phyloP scores from a whole-genome alignment of 2,113 vertebrate genomes.

The Rhinolophus ferrumequinum region DNA sequence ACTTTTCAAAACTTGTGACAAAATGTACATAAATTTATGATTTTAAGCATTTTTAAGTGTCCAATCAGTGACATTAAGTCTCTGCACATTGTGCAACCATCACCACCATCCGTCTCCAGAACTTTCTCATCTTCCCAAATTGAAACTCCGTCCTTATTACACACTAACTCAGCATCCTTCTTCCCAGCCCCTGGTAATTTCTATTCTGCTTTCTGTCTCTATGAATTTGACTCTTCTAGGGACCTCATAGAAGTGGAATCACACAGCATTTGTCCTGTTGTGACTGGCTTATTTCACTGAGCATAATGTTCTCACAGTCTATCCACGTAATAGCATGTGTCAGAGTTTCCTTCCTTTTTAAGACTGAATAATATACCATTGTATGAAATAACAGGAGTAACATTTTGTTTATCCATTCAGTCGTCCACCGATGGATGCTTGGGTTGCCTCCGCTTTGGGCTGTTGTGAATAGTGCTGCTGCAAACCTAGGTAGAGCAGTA shows the following conservation, averaged over 20 bases:
- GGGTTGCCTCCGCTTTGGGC: not conserved
- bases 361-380: rapidly evolving
- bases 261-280: rapidly evolving
- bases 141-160: not conserved
- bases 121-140: not conserved
- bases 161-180: no score
- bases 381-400: rapidly evolving
- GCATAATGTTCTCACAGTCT: not conserved
- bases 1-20: not conserved
- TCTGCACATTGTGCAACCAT: rapidly evolving
- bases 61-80: not conserved
- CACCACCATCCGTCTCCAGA: not conserved
- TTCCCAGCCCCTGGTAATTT: not conserved
- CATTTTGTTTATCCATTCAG: no score
- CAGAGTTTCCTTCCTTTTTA: not conserved
- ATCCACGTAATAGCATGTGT: not conserved
- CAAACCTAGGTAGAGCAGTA: not conserved
- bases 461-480: not conserved
- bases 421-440: rapidly evolving
- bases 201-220: not conserved
- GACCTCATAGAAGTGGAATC: not conserved
- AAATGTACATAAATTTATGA: not conserved
- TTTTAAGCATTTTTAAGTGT: not conserved
- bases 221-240: not conserved
- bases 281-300: not conserved